A percentile compares a stretch with the other conserved stretches of the same genome.
These are phyloP conservation scores for Dufourea novaeangliae DNA, from an alignment of 1,140 invertebrate genomes.

Conservation along the genomic window DNA sequence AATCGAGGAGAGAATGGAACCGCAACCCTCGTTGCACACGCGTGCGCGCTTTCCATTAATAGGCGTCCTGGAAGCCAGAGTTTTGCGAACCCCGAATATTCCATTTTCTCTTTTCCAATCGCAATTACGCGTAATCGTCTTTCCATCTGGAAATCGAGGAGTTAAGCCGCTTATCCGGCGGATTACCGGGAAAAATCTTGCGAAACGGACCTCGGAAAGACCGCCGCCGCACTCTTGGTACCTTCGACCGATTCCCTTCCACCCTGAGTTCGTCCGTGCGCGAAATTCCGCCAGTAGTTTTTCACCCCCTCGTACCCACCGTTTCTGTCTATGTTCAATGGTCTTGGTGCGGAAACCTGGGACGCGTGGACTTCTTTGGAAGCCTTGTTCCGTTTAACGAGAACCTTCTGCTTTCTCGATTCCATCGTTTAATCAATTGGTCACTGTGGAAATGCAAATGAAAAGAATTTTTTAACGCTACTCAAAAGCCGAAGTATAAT, in stretches of 20 bases:
- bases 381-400: no score
- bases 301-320: background rate
- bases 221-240: background rate
- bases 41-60: no score
- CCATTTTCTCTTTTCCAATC: slow-evolving; percentile 44
- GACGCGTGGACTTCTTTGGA: background rate
- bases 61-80: no score
- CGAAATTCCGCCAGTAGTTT: background rate
- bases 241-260: background rate
- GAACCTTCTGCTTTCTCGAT: no score
- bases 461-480: no score
- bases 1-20: background rate
- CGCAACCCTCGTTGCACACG: background rate
- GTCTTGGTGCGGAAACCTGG: background rate
- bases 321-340: background rate
- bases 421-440: no score
- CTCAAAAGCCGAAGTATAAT: no score
- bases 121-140: slow-evolving; percentile 66
- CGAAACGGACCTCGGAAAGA: slow-evolving; percentile 12
- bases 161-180: slow-evolving; percentile 60
- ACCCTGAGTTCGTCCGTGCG: background rate
- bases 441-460: no score
- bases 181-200: slow-evolving; percentile 55
- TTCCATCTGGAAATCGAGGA: slow-evolving; percentile 39
- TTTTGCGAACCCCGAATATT: slow-evolving; percentile 2